Evolutionary conservation across 2,797 vertebrate species (phyloP), one percentile per base, ranked within the genome.

Genomic region (Onychomys torridus): DNA sequence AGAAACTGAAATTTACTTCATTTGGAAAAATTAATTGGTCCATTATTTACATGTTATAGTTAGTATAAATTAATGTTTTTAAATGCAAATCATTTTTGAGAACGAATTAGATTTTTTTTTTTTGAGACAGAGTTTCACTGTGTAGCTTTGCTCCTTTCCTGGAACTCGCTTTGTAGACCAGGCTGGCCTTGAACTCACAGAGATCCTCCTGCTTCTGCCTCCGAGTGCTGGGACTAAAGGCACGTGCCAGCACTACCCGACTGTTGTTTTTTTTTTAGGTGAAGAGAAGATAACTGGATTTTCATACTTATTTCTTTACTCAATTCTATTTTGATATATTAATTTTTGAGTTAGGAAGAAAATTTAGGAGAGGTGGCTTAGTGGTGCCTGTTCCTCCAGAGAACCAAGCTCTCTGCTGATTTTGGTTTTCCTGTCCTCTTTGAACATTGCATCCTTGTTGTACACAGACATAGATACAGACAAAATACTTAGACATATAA

Each of bases 1-100:
- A 93, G 69, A 90, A 92, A 82, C 89, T 85, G 29, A 87, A 95
- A 67, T 96, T 71, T 97, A 94, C 92, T 89, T 84, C 61, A 79
- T 55, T 93, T 93, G 73, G 89, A 82, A 92, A 76, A 91, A 81
- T 32, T 65, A 84, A 67, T 90, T 85, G 65, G 34, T 23, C 12
- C 29, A 25, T 73, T 93, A 82, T n/a, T 86, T 25, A 59, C 5
- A 25, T 67, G 23, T 85, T 84, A 77, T 46, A 19, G 49, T 49
- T 91, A 71, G 12, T n/a, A 21, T 46, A 94, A 84, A 55, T 93
- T 63, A 63, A 46, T 40, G 57, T 88, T 90, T 73, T 94, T 93
- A 91, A 21, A 76, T 61, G 73, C 67, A 94, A 94, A 95, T 55
- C 75, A 9, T 11, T 96, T 0, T 49, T 82, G 71, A 83, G 78